Conservation (phyloP, 2,113 vertebrate species). For the Misgurnus mizolepis region DNA sequence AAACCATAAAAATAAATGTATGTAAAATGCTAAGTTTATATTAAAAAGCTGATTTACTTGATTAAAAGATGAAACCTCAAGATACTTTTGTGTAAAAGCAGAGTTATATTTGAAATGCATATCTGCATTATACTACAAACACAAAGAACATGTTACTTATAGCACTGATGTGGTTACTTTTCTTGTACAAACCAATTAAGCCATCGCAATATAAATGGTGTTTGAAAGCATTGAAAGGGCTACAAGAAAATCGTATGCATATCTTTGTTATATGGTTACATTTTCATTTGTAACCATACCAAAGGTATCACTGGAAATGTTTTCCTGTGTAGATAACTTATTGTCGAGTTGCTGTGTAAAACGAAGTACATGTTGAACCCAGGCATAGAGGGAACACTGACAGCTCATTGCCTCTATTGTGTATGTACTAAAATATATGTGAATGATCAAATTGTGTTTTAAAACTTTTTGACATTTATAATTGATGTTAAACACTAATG, state of each 20-base stretch:
- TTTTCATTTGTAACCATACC: neutral
- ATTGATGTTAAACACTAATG: neutral
- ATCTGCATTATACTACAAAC: neutral
- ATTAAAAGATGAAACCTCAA: neutral
- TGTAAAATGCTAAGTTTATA: too few relatives aligned
- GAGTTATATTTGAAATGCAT: neutral
- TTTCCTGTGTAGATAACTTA: neutral
- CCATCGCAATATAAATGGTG: neutral
- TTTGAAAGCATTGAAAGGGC: neutral
- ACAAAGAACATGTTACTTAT: too few relatives aligned
- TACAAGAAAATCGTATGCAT: neutral
- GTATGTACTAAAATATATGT: neutral
- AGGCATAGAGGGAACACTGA: conserved; percentile 79
- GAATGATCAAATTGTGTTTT: neutral
- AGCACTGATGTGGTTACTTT: neutral
- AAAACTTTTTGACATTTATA: neutral
- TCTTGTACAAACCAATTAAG: neutral
- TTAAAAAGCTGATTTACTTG: too few relatives aligned
- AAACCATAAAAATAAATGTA: too few relatives aligned
- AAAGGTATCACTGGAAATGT: too few relatives aligned
- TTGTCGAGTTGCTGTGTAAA: neutral
- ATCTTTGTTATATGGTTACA: neutral
- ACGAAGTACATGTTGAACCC: conserved; percentile 47
- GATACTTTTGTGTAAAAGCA: neutral
- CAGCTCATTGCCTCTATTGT: conserved; percentile 27